Percentiles rank a stretch among this genome's conserved stretches.
Evolutionary conservation across 2,797 vertebrate species (phyloP).

Genomic region (Pyrocephalus nanus): DNA sequence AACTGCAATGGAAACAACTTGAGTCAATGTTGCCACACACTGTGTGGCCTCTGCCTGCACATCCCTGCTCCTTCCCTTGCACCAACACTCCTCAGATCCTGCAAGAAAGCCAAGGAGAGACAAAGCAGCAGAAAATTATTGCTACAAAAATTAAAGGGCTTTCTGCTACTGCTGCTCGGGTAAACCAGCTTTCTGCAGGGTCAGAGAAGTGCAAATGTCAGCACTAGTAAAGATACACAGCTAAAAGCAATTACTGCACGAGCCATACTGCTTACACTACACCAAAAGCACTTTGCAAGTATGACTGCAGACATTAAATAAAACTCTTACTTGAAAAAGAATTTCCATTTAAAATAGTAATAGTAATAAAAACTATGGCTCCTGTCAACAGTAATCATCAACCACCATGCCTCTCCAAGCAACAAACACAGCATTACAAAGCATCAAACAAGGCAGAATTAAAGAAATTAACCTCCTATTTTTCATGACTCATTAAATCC

Average conservation of each 20-base stretch:
- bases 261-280: background rate
- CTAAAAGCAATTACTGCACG: background rate
- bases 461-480: background rate
- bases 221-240: background rate
- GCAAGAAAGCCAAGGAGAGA: background rate
- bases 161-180: background rate
- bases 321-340: background rate
- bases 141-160: background rate
- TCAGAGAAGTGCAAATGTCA: background rate
- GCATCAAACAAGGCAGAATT: background rate
- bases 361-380: background rate
- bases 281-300: background rate
- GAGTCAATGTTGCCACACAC: background rate
- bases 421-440: background rate
- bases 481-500: background rate
- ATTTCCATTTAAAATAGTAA: background rate
- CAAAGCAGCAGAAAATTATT: background rate
- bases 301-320: background rate
- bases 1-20: background rate
- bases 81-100: background rate
- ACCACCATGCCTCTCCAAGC: background rate
- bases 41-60: background rate
- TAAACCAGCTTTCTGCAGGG: background rate
- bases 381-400: background rate
- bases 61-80: background rate